Conservation (phyloP, 2,888 invertebrate genomes). For the Leptinotarsa haldemani region DNA sequence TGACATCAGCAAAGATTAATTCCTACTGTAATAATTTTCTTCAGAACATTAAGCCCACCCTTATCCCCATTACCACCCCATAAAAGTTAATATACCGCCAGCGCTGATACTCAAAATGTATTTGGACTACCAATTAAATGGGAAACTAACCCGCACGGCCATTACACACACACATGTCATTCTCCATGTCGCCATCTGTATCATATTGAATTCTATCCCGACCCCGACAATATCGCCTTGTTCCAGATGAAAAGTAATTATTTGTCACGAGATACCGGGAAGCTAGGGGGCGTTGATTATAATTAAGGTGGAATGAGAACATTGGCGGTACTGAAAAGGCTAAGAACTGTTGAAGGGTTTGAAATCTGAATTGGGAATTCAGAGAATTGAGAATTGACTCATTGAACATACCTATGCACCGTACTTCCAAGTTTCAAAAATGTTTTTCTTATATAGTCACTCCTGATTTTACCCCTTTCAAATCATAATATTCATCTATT, state of each 20-base stretch:
- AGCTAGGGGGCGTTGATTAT: conserved; percentile 4
- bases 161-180: conserved; percentile 42
- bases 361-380: too few relatives aligned
- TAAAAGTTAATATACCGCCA: conserved; percentile 37
- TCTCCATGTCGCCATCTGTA: conserved; percentile 45
- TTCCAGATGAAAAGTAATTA: conserved; percentile 12
- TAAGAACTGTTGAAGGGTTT: too few relatives aligned
- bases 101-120: conserved; percentile 28
- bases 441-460: too few relatives aligned
- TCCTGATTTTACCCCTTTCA: too few relatives aligned
- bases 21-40: background rate
- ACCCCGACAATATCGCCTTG: conserved; percentile 20
- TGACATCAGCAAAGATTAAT: background rate
- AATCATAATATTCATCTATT: too few relatives aligned
- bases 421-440: too few relatives aligned
- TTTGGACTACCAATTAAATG: conserved; percentile 40
- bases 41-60: background rate
- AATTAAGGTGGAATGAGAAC: background rate
- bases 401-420: too few relatives aligned
- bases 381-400: too few relatives aligned
- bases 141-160: conserved; percentile 38
- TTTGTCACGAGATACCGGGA: conserved; percentile 9
- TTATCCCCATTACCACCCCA: conserved; percentile 26
- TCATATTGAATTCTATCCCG: conserved; percentile 44
- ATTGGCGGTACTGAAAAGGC: background rate